Percentiles rank a stretch among this genome's conserved stretches.
Evolutionary conservation across 2,797 vertebrate genomes (phyloP).

Genomic region (Gymnopithys bicolor): DNA sequence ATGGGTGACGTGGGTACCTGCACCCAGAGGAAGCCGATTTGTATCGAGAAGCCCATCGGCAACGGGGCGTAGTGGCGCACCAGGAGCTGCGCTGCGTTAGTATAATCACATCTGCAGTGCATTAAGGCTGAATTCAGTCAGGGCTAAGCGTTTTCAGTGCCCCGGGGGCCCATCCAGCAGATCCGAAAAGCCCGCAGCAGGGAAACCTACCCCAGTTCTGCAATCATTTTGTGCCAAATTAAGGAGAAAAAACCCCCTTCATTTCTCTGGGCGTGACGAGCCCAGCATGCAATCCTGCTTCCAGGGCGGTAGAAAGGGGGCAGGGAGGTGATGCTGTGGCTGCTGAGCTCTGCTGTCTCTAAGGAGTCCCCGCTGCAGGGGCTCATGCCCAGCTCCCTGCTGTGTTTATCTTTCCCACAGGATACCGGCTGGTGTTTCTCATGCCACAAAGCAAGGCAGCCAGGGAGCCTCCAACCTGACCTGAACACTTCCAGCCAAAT

Average conservation of each 20-base stretch:
- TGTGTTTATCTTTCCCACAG: background rate
- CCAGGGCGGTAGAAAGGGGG: background rate
- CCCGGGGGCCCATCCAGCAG: background rate
- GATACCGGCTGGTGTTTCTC: background rate
- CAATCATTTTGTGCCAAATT: background rate
- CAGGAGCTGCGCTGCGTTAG: background rate
- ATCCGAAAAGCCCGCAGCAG: background rate
- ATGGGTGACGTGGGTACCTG: rapidly evolving
- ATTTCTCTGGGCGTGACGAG: rapidly evolving
- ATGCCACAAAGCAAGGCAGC: background rate
- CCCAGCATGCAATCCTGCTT: background rate
- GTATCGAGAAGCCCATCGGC: background rate
- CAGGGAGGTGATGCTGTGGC: rapidly evolving
- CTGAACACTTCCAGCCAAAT: background rate
- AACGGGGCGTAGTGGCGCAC: background rate
- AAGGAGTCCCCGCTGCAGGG: background rate
- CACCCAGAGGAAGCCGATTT: background rate
- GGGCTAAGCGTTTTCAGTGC: background rate
- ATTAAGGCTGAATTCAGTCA: background rate
- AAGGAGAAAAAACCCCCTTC: background rate
- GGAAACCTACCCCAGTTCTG: background rate
- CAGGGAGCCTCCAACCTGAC: background rate
- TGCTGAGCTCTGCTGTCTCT: rapidly evolving
- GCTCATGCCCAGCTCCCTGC: background rate
- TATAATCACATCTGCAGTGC: background rate